Base-by-base conservation (phyloP, 2,797 vertebrate species). In the Hipposideros larvatus region DNA sequence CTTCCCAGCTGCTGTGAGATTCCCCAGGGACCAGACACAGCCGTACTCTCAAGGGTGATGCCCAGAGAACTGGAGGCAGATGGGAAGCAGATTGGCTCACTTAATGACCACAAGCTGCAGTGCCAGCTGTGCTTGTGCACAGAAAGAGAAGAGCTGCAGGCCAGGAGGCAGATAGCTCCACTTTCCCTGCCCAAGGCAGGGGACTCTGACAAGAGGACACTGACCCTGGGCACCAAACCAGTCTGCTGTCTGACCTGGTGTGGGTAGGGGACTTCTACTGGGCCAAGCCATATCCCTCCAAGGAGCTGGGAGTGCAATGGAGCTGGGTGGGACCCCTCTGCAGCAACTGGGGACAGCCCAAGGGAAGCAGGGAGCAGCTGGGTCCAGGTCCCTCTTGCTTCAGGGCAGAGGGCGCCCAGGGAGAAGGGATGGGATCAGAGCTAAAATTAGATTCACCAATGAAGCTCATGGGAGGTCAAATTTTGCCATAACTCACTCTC, bases 401-500 rank as follows among this genome's bases (percentile, higher is more conserved):
- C 48, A 98, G 98, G 98, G 98, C 97, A 98, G 98, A 99, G 98
- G 98, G 98, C 96, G 80, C 94, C 97, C 90, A 98, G 97, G 98
- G 98, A 98, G 98, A 99, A 98, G 98, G 98, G 98, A 98, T 98
- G 98, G 98, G 98, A 99, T 99, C 98, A 99, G 74, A 99, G 98
- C 98, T 99, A 99, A 99, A 99, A 99, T 99, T 99, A 99, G 99
- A 99, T 99, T 99, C 98, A 98, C 99, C 97, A 97, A 96, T 97
- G 98, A 98, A 98, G 98, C 98, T 98, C 98, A 98, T 8, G 41
- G 98, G 98, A 98, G 98, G 99, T 99, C 98, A 99, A 97, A 99
- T 98, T 98, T 98, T 97, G 98, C 98, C 98, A 98, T 99, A 98
- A 98, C 98, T 98, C 98, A 98, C 98, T 98, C 98, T 97, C 96